Conservation (phyloP, 2,888 invertebrate species). For the Ormyrus nitidulus region DNA sequence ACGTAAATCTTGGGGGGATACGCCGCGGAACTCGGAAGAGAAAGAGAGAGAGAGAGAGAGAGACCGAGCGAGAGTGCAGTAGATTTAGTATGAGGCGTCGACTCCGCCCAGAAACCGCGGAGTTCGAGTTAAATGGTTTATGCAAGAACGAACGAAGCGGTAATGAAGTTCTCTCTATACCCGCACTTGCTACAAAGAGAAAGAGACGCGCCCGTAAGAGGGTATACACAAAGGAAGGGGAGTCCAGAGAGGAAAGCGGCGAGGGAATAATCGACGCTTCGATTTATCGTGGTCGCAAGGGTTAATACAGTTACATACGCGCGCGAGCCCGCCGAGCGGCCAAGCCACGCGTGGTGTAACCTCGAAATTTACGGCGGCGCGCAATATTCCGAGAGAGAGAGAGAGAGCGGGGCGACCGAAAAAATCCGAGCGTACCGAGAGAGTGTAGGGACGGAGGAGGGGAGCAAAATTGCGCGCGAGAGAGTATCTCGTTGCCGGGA, state of each 20-base stretch:
- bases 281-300: conserved; percentile 70
- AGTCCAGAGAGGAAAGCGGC: background rate
- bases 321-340: conserved; percentile 9
- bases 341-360: conserved; percentile 32
- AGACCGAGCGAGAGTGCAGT: conserved; percentile 58
- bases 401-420: background rate
- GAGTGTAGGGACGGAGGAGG: background rate
- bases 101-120: conserved; percentile 73
- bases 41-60: background rate
- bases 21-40: conserved; percentile 66
- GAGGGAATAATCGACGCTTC: conserved; percentile 72
- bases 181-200: conserved; percentile 2
- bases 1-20: conserved; percentile 66
- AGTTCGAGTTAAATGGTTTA: conserved; percentile 75
- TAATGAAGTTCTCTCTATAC: conserved; percentile 72
- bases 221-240: no score
- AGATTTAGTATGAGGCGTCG: conserved; percentile 71
- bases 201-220: background rate
- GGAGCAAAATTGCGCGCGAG: conserved; percentile 11
- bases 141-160: conserved; percentile 74
- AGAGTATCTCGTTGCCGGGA: conserved; percentile 24
- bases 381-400: conserved; percentile 9
- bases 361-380: conserved; percentile 51
- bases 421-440: background rate
- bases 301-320: conserved; percentile 53